These are phyloP conservation scores for Chloroceryle amazona DNA, from an alignment of 2,797 vertebrate species.

Conservation along the genomic window DNA sequence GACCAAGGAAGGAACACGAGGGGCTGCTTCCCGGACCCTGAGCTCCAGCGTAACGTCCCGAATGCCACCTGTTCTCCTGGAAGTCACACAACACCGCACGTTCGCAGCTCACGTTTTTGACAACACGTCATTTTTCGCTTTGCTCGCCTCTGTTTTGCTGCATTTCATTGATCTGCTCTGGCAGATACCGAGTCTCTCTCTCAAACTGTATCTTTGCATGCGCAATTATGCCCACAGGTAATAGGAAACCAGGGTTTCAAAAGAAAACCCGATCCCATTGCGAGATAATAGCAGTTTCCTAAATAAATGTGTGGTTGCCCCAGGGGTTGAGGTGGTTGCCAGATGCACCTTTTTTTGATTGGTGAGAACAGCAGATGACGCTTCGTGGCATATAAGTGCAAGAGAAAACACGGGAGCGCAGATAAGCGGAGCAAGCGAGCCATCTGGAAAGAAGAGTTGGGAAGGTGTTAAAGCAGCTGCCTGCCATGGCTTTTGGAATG, in stretches of 20 bases:
- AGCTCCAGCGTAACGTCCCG: neutral
- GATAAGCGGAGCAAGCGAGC: slow-evolving; percentile 66
- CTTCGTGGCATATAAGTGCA: slow-evolving; percentile 78
- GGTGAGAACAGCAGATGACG: slow-evolving; percentile 79
- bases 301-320: slow-evolving; percentile 71
- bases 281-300: slow-evolving; percentile 76
- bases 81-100: neutral
- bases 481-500: slow-evolving; percentile 75
- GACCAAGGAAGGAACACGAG: neutral
- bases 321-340: slow-evolving; percentile 70
- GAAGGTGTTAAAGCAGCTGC: slow-evolving; percentile 41
- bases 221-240: slow-evolving; percentile 77
- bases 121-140: fast-evolving
- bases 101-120: neutral
- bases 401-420: slow-evolving; percentile 64
- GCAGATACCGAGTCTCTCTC: neutral
- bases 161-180: neutral
- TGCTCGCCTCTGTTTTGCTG: neutral
- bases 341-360: slow-evolving; percentile 78
- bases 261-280: slow-evolving; percentile 75
- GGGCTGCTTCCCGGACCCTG: neutral
- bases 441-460: slow-evolving; percentile 42
- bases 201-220: slow-evolving; percentile 45
- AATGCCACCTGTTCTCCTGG: neutral
- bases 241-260: slow-evolving; percentile 76